These are phyloP conservation scores for Psittacara wagleri DNA, from an alignment of 2,113 vertebrate genomes.

Conservation along the genomic window DNA sequence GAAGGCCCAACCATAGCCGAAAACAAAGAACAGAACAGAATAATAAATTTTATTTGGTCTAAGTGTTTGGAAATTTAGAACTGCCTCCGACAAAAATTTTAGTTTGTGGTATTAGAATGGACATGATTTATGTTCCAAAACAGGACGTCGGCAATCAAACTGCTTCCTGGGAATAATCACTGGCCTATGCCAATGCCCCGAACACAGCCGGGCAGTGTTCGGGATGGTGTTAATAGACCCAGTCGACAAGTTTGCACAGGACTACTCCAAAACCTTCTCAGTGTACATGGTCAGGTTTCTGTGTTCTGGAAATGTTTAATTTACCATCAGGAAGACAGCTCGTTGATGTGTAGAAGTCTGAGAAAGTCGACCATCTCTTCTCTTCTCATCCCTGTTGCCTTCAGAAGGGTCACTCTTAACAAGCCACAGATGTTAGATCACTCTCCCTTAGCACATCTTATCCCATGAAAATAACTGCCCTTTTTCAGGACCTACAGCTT, in stretches of 20 bases:
- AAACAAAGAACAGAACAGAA: background rate
- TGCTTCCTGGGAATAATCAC: background rate
- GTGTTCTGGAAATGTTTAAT: background rate
- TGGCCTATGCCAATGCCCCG: background rate
- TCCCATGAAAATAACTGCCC: background rate
- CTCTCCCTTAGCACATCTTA: background rate
- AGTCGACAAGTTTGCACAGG: background rate
- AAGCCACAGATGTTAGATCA: background rate
- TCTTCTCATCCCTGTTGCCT: background rate
- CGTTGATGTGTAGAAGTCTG: fast-evolving
- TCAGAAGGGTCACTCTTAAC: background rate
- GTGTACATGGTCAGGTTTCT: background rate
- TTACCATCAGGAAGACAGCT: background rate
- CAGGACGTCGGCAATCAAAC: background rate
- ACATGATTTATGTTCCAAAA: background rate
- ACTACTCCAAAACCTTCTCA: background rate
- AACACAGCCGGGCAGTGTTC: background rate
- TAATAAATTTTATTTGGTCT: background rate
- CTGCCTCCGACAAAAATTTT: background rate
- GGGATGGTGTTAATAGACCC: background rate
- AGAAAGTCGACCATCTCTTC: background rate
- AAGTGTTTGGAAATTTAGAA: background rate
- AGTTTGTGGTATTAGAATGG: background rate
- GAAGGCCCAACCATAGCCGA: background rate
- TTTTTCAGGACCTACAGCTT: background rate